Evolutionary conservation across 2,797 vertebrate species (phyloP), one percentile per base, ranked within the genome.

Genomic region (Myoxocephalus aenaeus): DNA sequence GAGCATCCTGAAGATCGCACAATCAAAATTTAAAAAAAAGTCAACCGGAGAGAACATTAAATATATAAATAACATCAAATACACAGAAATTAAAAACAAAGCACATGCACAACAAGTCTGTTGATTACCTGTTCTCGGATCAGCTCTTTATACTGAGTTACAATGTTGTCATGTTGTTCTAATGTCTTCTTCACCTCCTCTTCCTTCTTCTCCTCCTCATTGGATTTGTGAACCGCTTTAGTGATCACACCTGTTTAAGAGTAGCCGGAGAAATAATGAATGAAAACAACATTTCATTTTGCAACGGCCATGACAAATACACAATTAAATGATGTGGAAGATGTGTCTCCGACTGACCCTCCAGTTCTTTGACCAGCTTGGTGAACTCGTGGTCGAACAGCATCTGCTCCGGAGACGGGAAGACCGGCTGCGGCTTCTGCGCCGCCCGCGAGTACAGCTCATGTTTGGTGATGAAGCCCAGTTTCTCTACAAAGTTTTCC

Each of bases 381-480:
- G 98, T 99, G 92, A 99, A 99, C 86, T 99, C 98, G 12, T 99
- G 98, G 92, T 99, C 98, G 46, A 99, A 99, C 91, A 99, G 96
- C 98, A 99, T 97, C 90, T 97, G 96, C 65, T 99, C 98, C 3
- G 97, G 97, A 81, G 95, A 97, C 6, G 96, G 96, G 84, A 98
- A 99, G 79, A 95, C 92, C 0, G 98, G 98, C 89, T 99, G 98
- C 0, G 98, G 98, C 91, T 99, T 99, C 94, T 98, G 98, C 42
- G 96, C 97, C 0, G 98, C 98, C 73, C 97, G 95, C 0, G 98
- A 99, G 91, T 99, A 99, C 67, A 98, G 93, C 86, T 99, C 98
- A 2, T 99, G 98, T 81, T 99, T 99, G 84, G 96, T 97, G 92
- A 99, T 97, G 90, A 98, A 99, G 83, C 96, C 95, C 51, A 99